phyloP scores from a whole-genome alignment of 2,797 vertebrate species.

The Alectoris magna region DNA sequence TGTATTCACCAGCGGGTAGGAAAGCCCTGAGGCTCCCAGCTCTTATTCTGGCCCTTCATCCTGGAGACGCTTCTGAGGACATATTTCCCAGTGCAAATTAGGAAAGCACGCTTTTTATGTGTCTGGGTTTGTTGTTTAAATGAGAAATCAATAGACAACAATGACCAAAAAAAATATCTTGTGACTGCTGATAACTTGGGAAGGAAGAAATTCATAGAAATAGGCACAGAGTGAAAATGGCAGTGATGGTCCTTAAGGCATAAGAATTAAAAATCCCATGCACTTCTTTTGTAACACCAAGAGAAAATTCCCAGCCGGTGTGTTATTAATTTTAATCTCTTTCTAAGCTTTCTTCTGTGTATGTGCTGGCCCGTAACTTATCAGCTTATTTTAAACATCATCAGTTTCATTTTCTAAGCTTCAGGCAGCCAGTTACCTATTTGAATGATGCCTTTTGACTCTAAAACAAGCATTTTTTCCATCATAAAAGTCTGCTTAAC shows the following conservation, averaged over 20 bases:
- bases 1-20: conserved; percentile 23
- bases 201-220: conserved; percentile 49
- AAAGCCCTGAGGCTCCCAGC: conserved; percentile 43
- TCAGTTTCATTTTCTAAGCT: not conserved
- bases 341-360: not conserved
- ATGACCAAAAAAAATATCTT: not conserved
- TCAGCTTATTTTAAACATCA: not conserved
- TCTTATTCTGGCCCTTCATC: conserved; percentile 12
- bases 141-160: not conserved
- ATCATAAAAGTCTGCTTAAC: not conserved
- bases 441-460: conserved; percentile 13
- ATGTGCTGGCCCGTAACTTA: not conserved
- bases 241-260: not conserved
- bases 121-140: not conserved
- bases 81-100: not conserved
- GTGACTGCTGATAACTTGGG: conserved; percentile 6
- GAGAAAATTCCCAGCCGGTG: not conserved
- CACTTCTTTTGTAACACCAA: not conserved
- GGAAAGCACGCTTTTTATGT: conserved; percentile 37
- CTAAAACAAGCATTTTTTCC: not conserved
- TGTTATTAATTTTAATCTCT: not conserved
- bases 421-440: not conserved
- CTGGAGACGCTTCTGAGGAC: conserved; percentile 8
- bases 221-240: not conserved
- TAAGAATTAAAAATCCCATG: not conserved